A percentile compares a stretch with the other conserved stretches of the same genome.
Conservation (phyloP, 2,888 invertebrate genomes). For the Dilophus febrilis region DNA sequence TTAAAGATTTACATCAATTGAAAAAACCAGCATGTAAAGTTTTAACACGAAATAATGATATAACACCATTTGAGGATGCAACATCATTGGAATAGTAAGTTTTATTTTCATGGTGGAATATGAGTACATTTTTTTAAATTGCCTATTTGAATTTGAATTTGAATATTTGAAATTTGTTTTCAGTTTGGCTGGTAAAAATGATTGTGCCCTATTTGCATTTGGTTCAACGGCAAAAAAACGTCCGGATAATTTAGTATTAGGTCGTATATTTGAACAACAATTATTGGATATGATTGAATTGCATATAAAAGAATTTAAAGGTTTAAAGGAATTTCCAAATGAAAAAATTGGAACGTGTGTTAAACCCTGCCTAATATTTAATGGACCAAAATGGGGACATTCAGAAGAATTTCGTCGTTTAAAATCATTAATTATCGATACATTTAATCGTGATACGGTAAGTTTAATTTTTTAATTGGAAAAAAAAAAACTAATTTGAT, state of each 20-base stretch:
- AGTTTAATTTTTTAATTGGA: background rate
- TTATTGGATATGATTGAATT: slow-evolving; percentile 94
- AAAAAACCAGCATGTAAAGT: slow-evolving; percentile 74
- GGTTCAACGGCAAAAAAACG: slow-evolving; percentile 89
- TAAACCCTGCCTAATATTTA: slow-evolving; percentile 83
- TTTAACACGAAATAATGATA: slow-evolving; percentile 65
- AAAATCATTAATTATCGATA: slow-evolving; percentile 78
- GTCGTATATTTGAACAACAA: slow-evolving; percentile 76
- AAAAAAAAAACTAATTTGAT: background rate
- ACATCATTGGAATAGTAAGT: slow-evolving; percentile 59
- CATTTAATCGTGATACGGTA: slow-evolving; percentile 70
- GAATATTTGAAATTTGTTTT: slow-evolving; percentile 11
- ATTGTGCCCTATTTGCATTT: slow-evolving; percentile 78
- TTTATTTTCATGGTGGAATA: background rate
- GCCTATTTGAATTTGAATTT: background rate
- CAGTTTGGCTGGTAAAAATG: slow-evolving; percentile 59
- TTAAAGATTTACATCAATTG: slow-evolving; percentile 74
- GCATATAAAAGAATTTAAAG: slow-evolving; percentile 66
- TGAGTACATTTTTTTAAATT: slow-evolving; percentile 3
- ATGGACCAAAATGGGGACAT: slow-evolving; percentile 80
- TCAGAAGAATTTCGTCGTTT: slow-evolving; percentile 64
- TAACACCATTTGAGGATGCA: slow-evolving; percentile 84
- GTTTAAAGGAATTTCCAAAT: slow-evolving; percentile 61
- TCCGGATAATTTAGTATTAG: slow-evolving; percentile 79
- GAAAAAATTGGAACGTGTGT: slow-evolving; percentile 63